phyloP scores from a whole-genome alignment of 2,113 vertebrate species.

The Hydrochoerus hydrochaeris region DNA sequence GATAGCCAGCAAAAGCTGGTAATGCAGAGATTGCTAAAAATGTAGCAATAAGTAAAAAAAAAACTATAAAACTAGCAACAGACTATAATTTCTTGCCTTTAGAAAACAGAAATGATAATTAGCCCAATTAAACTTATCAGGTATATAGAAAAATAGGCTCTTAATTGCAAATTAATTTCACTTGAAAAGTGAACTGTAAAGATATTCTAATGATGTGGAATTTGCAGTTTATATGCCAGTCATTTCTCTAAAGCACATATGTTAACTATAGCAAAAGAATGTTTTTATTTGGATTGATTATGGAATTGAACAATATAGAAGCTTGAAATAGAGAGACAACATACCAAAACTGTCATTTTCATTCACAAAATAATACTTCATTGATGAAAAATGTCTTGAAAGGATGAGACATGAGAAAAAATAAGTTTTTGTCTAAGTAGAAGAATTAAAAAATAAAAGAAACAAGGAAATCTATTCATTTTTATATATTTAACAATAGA shows the following conservation, averaged over 20 bases:
- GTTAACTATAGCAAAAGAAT: neutral
- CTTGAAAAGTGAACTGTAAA: constrained; percentile 7
- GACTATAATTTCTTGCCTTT: constrained; percentile 38
- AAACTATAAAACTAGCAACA: neutral
- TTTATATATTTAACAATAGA: neutral
- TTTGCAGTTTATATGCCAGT: neutral
- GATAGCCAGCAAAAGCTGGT: neutral
- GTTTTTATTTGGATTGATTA: neutral
- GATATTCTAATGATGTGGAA: neutral
- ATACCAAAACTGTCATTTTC: neutral
- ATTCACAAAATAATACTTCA: neutral
- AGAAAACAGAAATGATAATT: constrained; percentile 62
- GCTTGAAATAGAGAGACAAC: neutral
- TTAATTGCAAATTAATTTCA: constrained; percentile 56
- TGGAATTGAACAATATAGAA: neutral
- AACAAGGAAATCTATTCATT: neutral
- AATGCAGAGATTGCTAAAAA: neutral
- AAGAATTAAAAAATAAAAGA: neutral
- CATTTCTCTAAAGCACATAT: neutral
- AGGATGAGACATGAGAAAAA: constrained; percentile 11
- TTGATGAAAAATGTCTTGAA: constrained; percentile 18
- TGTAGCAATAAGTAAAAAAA: neutral
- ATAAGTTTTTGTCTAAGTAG: neutral
- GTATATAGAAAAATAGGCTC: constrained; percentile 40
- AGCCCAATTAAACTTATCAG: constrained; percentile 45